Evolutionary conservation across 2,113 vertebrate species (phyloP).

Genomic region (Tautogolabrus adspersus): DNA sequence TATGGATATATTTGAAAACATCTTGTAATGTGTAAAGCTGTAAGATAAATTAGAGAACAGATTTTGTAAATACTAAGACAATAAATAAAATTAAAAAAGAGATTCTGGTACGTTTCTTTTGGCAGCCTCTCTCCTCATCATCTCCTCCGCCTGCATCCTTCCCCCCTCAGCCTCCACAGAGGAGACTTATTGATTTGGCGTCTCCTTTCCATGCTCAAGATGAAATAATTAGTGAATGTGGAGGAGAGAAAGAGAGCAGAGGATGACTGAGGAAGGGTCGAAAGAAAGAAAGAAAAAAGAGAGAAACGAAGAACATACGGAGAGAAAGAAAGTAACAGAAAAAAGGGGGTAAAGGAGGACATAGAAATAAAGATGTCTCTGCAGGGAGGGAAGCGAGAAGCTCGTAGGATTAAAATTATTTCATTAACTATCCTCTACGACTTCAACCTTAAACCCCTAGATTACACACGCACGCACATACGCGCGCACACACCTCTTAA

Average conservation of each 20-base stretch:
- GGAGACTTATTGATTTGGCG: constrained; percentile 78
- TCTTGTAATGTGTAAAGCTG: no score
- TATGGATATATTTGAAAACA: no score
- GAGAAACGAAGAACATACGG: neutral
- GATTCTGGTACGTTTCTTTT: constrained; percentile 20
- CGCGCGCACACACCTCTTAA: constrained; percentile 38
- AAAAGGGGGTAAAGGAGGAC: constrained; percentile 25
- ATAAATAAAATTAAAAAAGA: neutral
- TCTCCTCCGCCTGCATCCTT: constrained; percentile 25
- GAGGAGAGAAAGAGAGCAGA: constrained; percentile 41
- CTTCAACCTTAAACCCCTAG: constrained; percentile 70
- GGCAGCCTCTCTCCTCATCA: constrained; percentile 29
- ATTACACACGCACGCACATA: constrained; percentile 66
- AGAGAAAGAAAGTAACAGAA: neutral
- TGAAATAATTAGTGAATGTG: constrained; percentile 77
- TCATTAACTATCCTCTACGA: constrained; percentile 78
- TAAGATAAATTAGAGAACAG: no score
- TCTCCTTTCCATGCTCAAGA: constrained; percentile 75
- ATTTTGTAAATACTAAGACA: constrained; percentile 5
- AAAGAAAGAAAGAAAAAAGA: neutral
- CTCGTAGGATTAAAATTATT: constrained; percentile 78
- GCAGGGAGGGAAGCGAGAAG: constrained; percentile 49
- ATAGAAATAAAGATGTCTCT: constrained; percentile 50
- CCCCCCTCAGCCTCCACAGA: constrained; percentile 43
- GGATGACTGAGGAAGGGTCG: constrained; percentile 7